Evolutionary conservation across 2,888 invertebrate genomes (phyloP).

Genomic region (Myathropa florea): DNA sequence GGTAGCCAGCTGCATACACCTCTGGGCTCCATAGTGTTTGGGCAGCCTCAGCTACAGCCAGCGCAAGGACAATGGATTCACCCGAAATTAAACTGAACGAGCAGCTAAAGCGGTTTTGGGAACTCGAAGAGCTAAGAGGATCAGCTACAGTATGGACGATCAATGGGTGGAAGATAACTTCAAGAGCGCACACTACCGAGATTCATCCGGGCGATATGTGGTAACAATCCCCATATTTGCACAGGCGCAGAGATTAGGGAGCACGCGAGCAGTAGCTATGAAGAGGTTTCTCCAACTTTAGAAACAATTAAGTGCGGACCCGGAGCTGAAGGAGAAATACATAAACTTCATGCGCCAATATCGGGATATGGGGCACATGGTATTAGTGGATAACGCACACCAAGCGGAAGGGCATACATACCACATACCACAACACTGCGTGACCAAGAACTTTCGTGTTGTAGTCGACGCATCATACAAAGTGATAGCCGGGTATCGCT

Average conservation of each 20-base stretch:
- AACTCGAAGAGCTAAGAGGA: conserved; percentile 1
- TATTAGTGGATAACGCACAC: background rate
- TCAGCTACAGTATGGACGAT: background rate
- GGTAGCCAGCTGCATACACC: too few relatives aligned
- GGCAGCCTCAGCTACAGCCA: too few relatives aligned
- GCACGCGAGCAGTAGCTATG: background rate
- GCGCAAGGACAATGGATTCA: too few relatives aligned
- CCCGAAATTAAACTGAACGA: background rate
- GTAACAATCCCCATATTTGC: conserved; percentile 4
- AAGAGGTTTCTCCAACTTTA: conserved; percentile 12
- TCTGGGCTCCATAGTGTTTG: too few relatives aligned
- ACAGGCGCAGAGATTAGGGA: background rate
- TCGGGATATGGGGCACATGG: conserved; percentile 6
- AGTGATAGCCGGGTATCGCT: background rate
- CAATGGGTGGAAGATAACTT: conserved; percentile 31
- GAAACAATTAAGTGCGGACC: background rate
- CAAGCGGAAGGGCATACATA: background rate
- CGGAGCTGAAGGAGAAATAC: conserved; percentile 16
- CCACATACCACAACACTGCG: conserved; percentile 23
- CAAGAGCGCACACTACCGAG: background rate
- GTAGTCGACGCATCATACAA: background rate
- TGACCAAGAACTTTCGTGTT: background rate
- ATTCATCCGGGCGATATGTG: conserved; percentile 14
- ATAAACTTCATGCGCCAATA: conserved; percentile 21
- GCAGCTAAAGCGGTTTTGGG: background rate